A percentile compares a stretch with the other conserved stretches of the same genome.
These are phyloP conservation scores for Ormyrus pomaceus DNA, from an alignment of 2,888 invertebrate species.

Conservation along the genomic window DNA sequence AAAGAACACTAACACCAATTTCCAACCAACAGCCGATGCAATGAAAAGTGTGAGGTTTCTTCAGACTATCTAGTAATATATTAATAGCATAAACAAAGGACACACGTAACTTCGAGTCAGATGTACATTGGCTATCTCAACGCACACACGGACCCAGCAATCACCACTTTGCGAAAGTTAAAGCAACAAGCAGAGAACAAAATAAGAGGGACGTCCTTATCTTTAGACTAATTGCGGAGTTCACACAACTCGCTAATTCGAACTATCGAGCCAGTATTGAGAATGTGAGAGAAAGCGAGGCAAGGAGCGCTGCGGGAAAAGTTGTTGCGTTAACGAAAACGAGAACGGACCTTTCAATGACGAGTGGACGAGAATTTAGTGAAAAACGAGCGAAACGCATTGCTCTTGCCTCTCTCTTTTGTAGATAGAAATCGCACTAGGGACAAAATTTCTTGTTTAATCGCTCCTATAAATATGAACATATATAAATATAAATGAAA, in stretches of 20 bases:
- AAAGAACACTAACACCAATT: conserved; percentile 18
- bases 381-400: conserved; percentile 37
- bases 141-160: conserved; percentile 37
- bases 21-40: not conserved
- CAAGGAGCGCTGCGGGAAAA: not conserved
- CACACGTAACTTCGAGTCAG: conserved; percentile 37
- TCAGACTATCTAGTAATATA: conserved; percentile 7
- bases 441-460: conserved; percentile 70
- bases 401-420: conserved; percentile 59
- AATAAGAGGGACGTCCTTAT: conserved; percentile 35
- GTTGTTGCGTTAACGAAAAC: conserved; percentile 3
- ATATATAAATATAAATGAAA: conserved; percentile 64
- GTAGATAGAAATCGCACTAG: conserved; percentile 69
- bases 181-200: conserved; percentile 41
- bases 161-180: conserved; percentile 6
- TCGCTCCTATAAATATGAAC: conserved; percentile 71
- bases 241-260: conserved; percentile 55
- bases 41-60: conserved; percentile 48
- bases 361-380: conserved; percentile 13
- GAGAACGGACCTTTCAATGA: not conserved
- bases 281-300: conserved; percentile 30
- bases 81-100: too few species aligned
- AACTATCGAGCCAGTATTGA: conserved; percentile 58
- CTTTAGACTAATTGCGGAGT: conserved; percentile 53
- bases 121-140: conserved; percentile 57